phyloP scores from a whole-genome alignment of 2,113 vertebrate genomes.

The Podilymbus podiceps region DNA sequence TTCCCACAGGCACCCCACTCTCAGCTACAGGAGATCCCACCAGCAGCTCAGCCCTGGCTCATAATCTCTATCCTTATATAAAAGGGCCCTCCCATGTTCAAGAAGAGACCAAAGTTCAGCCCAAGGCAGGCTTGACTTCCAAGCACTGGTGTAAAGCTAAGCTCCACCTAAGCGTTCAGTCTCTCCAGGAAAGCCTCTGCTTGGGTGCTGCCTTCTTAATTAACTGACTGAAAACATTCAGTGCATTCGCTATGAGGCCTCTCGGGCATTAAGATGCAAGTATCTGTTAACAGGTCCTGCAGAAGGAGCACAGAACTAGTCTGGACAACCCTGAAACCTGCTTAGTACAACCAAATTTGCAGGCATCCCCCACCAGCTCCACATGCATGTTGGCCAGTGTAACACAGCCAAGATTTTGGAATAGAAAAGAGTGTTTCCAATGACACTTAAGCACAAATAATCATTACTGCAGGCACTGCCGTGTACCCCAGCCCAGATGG shows the following conservation, averaged over 20 bases:
- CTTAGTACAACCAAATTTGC: background rate
- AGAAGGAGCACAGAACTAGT: background rate
- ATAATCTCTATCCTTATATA: background rate
- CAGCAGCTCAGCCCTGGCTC: background rate
- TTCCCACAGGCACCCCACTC: background rate
- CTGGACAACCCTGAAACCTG: background rate
- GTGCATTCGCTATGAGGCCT: background rate
- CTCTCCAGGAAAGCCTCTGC: background rate
- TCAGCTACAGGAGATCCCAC: background rate
- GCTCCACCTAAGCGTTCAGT: background rate
- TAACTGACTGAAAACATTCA: background rate
- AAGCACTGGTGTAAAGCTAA: background rate
- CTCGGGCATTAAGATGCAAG: background rate
- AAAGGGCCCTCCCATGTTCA: background rate
- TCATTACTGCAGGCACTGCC: background rate
- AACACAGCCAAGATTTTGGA: background rate
- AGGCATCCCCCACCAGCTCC: background rate
- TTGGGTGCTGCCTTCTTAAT: background rate
- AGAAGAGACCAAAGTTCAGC: background rate
- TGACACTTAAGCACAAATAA: background rate
- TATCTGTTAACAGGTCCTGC: background rate
- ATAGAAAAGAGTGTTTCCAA: background rate
- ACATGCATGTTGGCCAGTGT: background rate
- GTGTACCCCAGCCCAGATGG: background rate
- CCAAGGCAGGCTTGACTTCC: background rate